Base-by-base conservation (phyloP, 2,113 vertebrate genomes). In the Halcyon senegalensis region DNA sequence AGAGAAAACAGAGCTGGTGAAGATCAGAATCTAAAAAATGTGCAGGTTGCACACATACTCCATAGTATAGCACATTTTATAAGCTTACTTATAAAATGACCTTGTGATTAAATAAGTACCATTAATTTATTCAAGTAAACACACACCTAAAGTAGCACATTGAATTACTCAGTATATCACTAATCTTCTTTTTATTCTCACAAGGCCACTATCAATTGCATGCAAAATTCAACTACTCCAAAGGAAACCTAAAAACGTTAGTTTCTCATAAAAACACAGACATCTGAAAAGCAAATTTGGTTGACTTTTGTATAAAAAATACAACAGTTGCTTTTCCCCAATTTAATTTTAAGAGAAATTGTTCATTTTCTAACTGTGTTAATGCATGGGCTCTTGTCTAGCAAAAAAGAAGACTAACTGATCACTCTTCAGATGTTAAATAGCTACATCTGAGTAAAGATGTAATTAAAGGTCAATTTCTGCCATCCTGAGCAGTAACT, bases 91-190 rank as follows among this genome's bases (percentile, higher is more conserved):
- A 92, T 89, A 93, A 75, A 96, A 92, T 43, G 94, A 72, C 84
- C 60, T 96, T 27, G 17, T 87, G 92, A 87, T 76, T 30, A 97
- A 95, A 87, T 90, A 96, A 96, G 94, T 98, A 96, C 93, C 87
- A 90, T 96, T 93, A 95, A 94, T 92, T 96, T 94, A 86, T 96
- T 95, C 90, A 95, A 96, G 94, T 96, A 96, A 95, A 95, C 50
- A 93, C 79, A 66, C 31, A 72, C 62, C 81, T 88, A 90, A 96
- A 92, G 88, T 70, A 94, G 63, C 68, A 96, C 77, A 80, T 59
- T 68, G 35, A 76, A 24, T 80, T 82, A 94, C 69, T 85, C 75
- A 73, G 31, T 55, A 56, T 83, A 94, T 68, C 58, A 90, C 64
- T 90, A 93, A 50, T 53, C 69, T 93, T 20, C 37, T 93, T 94